Base-by-base conservation (phyloP, 2,797 vertebrate species). In the Sebastes cheni region DNA sequence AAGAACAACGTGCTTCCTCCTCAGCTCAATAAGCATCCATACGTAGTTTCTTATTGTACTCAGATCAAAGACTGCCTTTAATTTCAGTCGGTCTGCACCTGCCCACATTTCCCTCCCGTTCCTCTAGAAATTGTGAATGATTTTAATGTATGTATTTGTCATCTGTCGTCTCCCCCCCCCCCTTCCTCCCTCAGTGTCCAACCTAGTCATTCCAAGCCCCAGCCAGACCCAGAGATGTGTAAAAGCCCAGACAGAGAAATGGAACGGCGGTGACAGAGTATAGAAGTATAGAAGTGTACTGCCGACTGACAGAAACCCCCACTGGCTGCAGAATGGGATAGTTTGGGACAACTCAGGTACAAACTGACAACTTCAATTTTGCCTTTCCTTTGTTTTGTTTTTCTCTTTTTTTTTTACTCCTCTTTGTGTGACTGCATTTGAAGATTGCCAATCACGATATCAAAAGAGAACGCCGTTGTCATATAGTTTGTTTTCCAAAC, bases 301-400 rank as follows among this genome's bases (percentile, higher is more conserved):
- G 66, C 76, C 56, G 69, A 42, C 81, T 89, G 87, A 93, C 87
- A 91, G 77, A 88, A 92, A 91, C 91, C 88, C 89, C 92, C 88
- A 86, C 93, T 54, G 85, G 80, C 91, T 89, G 84, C 77, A 92
- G 90, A 90, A 88, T 86, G 81, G 80, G 81, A 91, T 88, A 82
- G 76, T 91, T 94, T 90, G 84, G 79, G 87, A 91, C 86, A 90
- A 85, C 85, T 92, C 89, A 84, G 88, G 84, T 88, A 82, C 80
- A 80, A 83, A 80, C 81, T 93, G 93, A 92, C 88, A 90, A 86
- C 89, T 92, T 89, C 82, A 82, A 87, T 91, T 91, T 87, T 91
- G 74, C 68, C 75, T 75, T 71, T 34, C 56, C 66, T 87, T 89
- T 86, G 60, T 77, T 78, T 78, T 42, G 39, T 42, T 60, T 50